phyloP scores from a whole-genome alignment of 1,140 invertebrate genomes.

The Antheraea pernyi region DNA sequence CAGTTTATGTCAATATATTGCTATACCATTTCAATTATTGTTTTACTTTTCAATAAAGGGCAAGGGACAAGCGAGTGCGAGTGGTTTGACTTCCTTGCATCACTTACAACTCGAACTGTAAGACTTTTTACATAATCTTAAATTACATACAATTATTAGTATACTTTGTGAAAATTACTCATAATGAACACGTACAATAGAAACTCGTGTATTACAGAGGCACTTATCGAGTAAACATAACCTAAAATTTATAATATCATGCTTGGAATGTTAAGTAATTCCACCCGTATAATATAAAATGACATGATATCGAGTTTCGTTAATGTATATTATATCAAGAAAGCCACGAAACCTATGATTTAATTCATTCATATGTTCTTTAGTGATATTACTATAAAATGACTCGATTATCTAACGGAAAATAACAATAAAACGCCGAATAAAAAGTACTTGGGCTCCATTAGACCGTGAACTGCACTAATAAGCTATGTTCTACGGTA shows the following conservation, averaged over 20 bases:
- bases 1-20: too few relatives aligned
- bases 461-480: slow-evolving; percentile 46
- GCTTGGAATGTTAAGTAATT: not conserved
- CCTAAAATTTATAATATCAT: not conserved
- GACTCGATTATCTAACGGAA: slow-evolving; percentile 25
- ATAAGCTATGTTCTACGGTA: slow-evolving; percentile 44
- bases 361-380: slow-evolving; percentile 10
- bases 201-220: not conserved
- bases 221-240: not conserved
- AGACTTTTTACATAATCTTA: too few relatives aligned
- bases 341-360: slow-evolving; percentile 6
- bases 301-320: not conserved
- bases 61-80: too few relatives aligned
- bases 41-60: too few relatives aligned
- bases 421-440: slow-evolving; percentile 27
- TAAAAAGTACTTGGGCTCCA: slow-evolving; percentile 40
- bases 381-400: slow-evolving; percentile 18
- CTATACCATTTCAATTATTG: too few relatives aligned
- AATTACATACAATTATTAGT: too few relatives aligned
- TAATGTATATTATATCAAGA: not conserved
- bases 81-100: too few relatives aligned
- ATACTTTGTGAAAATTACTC: too few relatives aligned
- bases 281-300: not conserved
- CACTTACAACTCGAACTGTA: too few relatives aligned
- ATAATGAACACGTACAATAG: too few relatives aligned